Evolutionary conservation across 2,113 vertebrate species (phyloP), one percentile per base, ranked within the genome.

Genomic region (Zosterops borbonicus): DNA sequence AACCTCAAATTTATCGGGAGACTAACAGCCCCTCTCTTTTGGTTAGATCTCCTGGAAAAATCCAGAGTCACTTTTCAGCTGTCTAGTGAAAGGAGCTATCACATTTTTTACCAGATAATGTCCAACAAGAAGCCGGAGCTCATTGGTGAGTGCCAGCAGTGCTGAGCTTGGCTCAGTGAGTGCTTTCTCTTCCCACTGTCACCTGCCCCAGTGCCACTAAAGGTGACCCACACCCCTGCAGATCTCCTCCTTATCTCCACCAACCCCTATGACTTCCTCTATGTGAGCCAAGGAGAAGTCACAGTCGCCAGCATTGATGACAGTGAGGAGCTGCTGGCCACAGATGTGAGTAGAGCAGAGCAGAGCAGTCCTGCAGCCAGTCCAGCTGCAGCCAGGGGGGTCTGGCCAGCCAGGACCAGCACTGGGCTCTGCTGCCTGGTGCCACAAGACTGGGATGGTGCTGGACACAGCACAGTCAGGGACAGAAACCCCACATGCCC

Each of bases 61-160:
- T 98, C 98, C 75, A 98, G 98, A 96, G 98, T 99, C 89, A 98
- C 98, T 5, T 99, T 99, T 87, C 98, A 99, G 95, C 93, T 99
- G 64, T 90, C 96, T 29, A 98, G 98, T 31, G 98, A 99, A 94
- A 98, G 98, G 67, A 98, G 98, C 78, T 98, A 99, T 27, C 98
- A 98, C 16, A 98, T 99, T 62, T 99, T 99, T 90, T 99, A 99
- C 90, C 98, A 99, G 97, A 98, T 99, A 60, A 98, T 96, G 95
- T 96, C 94, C 37, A 95, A 95, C 37, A 96, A 94, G 75, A 96
- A 96, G 63, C 96, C 92, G 0, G 98, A 98, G 90, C 97, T 99
- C 21, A 98, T 98, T 31, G 99, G 98, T 98, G 97, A 98, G 96
- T 91, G 82, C 21, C 70, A 78, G 53, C 3, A 3, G 9, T 7